Base-by-base conservation (phyloP, 1,140 invertebrate genomes). In the Leptopilina clavipes region DNA sequence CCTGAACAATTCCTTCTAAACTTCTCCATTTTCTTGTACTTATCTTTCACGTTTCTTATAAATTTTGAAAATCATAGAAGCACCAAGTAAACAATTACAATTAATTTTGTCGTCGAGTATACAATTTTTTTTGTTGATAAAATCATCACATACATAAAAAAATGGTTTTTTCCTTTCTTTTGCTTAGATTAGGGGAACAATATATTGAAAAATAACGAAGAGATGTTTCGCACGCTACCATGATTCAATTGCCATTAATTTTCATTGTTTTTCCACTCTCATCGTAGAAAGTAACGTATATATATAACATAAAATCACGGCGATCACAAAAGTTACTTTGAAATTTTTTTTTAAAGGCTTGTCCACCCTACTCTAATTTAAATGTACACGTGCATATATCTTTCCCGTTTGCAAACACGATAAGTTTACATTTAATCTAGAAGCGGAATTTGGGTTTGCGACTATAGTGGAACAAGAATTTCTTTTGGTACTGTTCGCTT, bases 401-500 rank as follows among this genome's bases (percentile, higher is more conserved):
- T 31, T 22, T 22, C 48, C 37, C 2, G 17, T 59, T 65, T 31
- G 59, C 59, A 65, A 65, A 37, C 59, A 65, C 59, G 59, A 65
- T 65, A 22, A 65, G 59, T 65, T 65, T 65, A 65, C 59, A 65
- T 65, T 65, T 31, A 65, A 65, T 65, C 59, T 65, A 65, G 59
- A 65, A 65, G 22, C 25, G 25, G 59, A 31, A 31, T n/a, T 65
- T n/a, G 22, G 59, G 59, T 31, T 40, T 65, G 59, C 59, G 59
- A 65, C 59, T 65, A 75, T 17, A 75, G 78, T 75, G 79, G 78
- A 85, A 82, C 81, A 72, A 78, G 72, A 81, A 84, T 86, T 80
- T 79, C 74, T 84, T 85, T 86, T 86, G 81, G 83, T 86, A 82
- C 78, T 84, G 83, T 74, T 83, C 56, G n/a, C 74, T 71, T 65